Evolutionary conservation across 2,113 vertebrate genomes (phyloP).

Genomic region (Conger conger): DNA sequence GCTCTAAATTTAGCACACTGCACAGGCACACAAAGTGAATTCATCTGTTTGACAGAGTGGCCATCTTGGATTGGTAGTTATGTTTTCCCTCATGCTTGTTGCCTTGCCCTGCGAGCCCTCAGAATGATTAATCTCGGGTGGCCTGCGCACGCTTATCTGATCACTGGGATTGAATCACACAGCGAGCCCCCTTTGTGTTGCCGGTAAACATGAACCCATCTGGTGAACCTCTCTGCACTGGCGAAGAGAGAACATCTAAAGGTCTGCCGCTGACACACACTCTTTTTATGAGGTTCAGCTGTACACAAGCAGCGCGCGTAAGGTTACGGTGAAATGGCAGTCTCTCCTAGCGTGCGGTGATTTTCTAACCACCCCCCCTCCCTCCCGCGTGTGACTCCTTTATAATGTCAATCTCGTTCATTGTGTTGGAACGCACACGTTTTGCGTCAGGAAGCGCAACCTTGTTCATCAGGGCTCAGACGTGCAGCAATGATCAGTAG

Average conservation of each 20-base stretch:
- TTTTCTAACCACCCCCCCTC: too few relatives aligned
- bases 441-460: too few relatives aligned
- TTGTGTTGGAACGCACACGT: not conserved
- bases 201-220: not conserved
- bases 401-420: not conserved
- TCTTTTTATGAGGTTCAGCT: not conserved
- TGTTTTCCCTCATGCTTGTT: too few relatives aligned
- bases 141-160: not conserved
- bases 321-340: not conserved
- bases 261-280: not conserved
- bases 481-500: not conserved
- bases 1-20: too few relatives aligned
- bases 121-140: not conserved
- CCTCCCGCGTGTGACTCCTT: not conserved
- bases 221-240: not conserved
- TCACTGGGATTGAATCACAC: not conserved
- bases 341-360: too few relatives aligned
- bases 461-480: not conserved
- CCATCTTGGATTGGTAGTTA: too few relatives aligned
- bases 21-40: too few relatives aligned
- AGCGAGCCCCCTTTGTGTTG: not conserved
- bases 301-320: not conserved
- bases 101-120: not conserved
- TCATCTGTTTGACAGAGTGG: too few relatives aligned
- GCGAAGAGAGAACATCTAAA: not conserved